Evolutionary conservation across 2,888 invertebrate genomes (phyloP).

Genomic region (Rhamphomyia laevipes): DNA sequence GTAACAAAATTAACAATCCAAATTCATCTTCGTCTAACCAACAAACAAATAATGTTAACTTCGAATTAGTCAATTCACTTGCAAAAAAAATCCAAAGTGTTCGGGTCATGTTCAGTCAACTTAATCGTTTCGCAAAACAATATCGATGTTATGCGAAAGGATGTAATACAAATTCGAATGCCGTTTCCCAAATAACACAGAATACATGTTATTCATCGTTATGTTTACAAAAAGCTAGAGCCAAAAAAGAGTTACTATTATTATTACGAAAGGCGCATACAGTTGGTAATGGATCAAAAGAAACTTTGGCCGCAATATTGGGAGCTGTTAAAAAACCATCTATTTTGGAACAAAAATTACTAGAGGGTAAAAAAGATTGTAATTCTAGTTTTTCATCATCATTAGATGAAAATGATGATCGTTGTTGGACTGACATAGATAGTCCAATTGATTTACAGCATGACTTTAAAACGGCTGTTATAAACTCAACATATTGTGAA

Average conservation of each 20-base stretch:
- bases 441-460: conserved; percentile 30
- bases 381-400: conserved; percentile 15
- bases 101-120: conserved; percentile 55
- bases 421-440: conserved; percentile 23
- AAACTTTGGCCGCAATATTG: conserved; percentile 36
- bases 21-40: conserved; percentile 16
- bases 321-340: conserved; percentile 49
- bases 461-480: conserved; percentile 45
- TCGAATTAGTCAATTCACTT: conserved; percentile 46
- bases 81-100: conserved; percentile 57
- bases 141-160: conserved; percentile 60
- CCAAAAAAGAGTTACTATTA: conserved; percentile 55
- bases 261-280: conserved; percentile 52
- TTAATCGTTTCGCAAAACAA: conserved; percentile 58
- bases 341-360: conserved; percentile 57
- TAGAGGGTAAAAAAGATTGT: conserved; percentile 41
- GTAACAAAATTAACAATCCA: conserved; percentile 20
- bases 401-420: conserved; percentile 29
- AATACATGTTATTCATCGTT: conserved; percentile 67
- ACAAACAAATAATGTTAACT: conserved; percentile 35
- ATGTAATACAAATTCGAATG: conserved; percentile 47
- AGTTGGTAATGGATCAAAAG: conserved; percentile 38
- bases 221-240: conserved; percentile 60
- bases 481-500: conserved; percentile 39
- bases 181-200: conserved; percentile 43